phyloP scores from a whole-genome alignment of 1,140 invertebrate genomes.

The Stratiolaelaps scimitus region DNA sequence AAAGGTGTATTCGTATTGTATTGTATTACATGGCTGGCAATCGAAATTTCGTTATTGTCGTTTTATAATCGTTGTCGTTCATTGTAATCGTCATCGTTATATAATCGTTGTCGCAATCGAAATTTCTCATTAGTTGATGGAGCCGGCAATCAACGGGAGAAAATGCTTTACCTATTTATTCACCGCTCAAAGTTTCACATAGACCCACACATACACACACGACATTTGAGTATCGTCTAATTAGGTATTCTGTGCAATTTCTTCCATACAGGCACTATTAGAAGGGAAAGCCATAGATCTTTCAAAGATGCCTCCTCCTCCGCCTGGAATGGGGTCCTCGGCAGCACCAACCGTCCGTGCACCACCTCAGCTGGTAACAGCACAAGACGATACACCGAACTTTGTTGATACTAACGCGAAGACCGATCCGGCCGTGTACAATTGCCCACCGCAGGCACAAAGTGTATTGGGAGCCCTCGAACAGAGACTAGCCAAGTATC shows the following conservation, averaged over 20 bases:
- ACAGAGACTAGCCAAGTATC: conserved; percentile 67
- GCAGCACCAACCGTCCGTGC: neutral
- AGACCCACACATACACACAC: too few species aligned
- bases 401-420: conserved; percentile 30
- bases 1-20: too few species aligned
- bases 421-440: conserved; percentile 37
- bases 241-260: too few species aligned
- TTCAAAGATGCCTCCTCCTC: conserved; percentile 64
- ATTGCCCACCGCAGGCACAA: conserved; percentile 42
- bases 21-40: too few species aligned
- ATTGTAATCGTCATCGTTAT: too few species aligned
- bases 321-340: conserved; percentile 38
- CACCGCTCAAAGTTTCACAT: too few species aligned
- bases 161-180: too few species aligned
- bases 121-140: too few species aligned
- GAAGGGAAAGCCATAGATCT: conserved; percentile 65
- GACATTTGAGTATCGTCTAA: neutral
- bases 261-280: conserved; percentile 49
- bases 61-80: too few species aligned
- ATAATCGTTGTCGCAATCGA: too few species aligned
- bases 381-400: neutral
- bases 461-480: conserved; percentile 64
- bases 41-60: too few species aligned
- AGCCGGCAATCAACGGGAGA: too few species aligned
- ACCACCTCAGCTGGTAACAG: neutral